phyloP scores from a whole-genome alignment of 2,888 invertebrate genomes.

The Himalopsyche kuldschensis region DNA sequence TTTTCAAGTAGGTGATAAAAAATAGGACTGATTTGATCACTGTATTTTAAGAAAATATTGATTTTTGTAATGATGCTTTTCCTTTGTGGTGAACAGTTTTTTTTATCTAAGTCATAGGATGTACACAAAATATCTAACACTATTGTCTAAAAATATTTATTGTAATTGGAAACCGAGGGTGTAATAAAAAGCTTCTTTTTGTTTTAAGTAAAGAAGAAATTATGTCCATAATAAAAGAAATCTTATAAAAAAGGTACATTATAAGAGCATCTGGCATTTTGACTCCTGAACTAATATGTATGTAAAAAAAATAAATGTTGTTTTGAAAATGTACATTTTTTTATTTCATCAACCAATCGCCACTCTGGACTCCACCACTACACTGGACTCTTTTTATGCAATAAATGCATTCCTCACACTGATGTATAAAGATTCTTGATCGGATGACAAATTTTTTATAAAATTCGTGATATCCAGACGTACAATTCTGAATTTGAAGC shows the following conservation, averaged over 20 bases:
- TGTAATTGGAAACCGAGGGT: not conserved
- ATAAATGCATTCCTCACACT: no score
- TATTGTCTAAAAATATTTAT: not conserved
- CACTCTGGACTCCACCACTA: not conserved
- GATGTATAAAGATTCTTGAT: no score
- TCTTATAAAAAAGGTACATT: not conserved
- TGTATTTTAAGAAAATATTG: not conserved
- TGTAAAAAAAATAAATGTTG: constrained; percentile 60
- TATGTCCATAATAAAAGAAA: not conserved
- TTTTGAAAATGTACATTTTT: constrained; percentile 58
- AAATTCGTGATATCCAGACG: no score
- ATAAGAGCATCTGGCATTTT: constrained; percentile 52
- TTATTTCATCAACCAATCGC: constrained; percentile 42
- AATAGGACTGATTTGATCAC: not conserved
- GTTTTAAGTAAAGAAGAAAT: not conserved
- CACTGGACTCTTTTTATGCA: no score
- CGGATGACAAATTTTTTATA: no score
- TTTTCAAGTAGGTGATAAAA: not conserved
- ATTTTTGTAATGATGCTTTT: not conserved
- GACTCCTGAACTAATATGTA: constrained; percentile 60
- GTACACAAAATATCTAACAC: not conserved
- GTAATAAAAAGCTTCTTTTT: constrained; percentile 1
- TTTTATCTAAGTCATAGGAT: not conserved
- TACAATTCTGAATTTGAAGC: no score
- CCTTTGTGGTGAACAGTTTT: not conserved